Conservation (phyloP, 2,797 vertebrate genomes). For the Neoniphon sammara region DNA sequence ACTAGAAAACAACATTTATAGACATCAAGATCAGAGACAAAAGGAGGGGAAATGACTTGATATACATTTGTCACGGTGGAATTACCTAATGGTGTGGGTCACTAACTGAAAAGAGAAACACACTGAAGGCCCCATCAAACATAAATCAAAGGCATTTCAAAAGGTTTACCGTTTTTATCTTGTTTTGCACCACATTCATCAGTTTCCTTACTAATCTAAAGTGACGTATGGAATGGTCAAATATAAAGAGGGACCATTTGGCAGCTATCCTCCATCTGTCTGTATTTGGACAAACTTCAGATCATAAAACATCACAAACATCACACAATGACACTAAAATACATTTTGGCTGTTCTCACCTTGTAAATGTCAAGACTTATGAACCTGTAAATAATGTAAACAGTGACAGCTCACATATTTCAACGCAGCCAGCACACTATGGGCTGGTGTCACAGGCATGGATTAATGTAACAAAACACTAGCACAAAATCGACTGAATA, state of each 20-base stretch:
- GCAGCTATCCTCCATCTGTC: conserved; percentile 6
- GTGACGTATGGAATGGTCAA: conserved; percentile 4
- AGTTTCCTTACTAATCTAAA: not conserved
- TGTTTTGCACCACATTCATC: not conserved
- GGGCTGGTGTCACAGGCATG: conserved; percentile 21
- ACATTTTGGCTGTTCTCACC: conserved; percentile 49
- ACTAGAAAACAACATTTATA: conserved; percentile 11
- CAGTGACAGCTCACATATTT: conserved; percentile 48
- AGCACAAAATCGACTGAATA: conserved; percentile 29
- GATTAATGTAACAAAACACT: conserved; percentile 47
- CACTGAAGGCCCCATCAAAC: too few relatives aligned
- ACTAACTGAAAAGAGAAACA: too few relatives aligned
- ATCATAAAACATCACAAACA: conserved; percentile 41
- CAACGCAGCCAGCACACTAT: conserved; percentile 19
- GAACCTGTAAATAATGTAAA: conserved; percentile 57
- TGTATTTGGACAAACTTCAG: conserved; percentile 34
- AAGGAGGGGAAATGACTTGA: too few relatives aligned
- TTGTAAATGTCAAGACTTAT: conserved; percentile 62
- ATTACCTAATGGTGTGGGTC: too few relatives aligned
- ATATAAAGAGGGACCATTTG: conserved; percentile 23
- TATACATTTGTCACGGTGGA: too few relatives aligned
- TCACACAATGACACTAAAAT: conserved; percentile 40
- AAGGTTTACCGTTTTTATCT: not conserved
- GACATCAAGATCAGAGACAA: conserved; percentile 19
- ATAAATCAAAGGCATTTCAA: too few relatives aligned